These are phyloP conservation scores for Caenorhabditis sp. DNA, from an alignment of 2,888 invertebrate species.

Conservation along the genomic window DNA sequence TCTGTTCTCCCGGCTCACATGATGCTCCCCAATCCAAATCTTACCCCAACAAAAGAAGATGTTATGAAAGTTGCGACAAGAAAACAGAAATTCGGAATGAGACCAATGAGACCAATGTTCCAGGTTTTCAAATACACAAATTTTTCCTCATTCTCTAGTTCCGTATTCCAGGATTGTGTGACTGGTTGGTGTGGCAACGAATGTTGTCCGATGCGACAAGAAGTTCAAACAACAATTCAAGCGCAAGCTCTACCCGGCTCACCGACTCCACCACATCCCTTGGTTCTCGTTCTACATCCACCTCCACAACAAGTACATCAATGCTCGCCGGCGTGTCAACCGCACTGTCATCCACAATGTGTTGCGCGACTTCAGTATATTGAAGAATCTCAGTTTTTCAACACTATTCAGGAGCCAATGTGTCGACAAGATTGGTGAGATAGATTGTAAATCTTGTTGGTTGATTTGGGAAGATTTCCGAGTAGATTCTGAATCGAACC, in stretches of 20 bases:
- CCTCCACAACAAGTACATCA: constrained; percentile 21
- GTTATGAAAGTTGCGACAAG: constrained; percentile 19
- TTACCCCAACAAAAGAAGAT: constrained; percentile 25
- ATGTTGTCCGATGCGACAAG: constrained; percentile 28
- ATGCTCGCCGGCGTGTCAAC: constrained; percentile 45
- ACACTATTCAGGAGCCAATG: constrained; percentile 27
- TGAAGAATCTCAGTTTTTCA: constrained; percentile 23
- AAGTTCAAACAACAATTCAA: constrained; percentile 32
- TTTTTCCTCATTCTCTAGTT: constrained; percentile 12
- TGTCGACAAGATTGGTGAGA: constrained; percentile 45
- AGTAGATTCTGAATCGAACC: too few species aligned
- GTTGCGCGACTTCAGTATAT: constrained; percentile 32
- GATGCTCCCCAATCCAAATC: neutral
- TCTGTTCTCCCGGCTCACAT: constrained; percentile 22
- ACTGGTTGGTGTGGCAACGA: constrained; percentile 38
- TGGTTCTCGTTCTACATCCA: constrained; percentile 42
- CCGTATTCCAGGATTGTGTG: constrained; percentile 5
- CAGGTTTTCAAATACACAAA: neutral
- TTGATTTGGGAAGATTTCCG: too few species aligned
- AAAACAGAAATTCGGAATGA: constrained; percentile 25
- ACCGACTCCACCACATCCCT: constrained; percentile 37
- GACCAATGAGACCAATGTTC: constrained; percentile 1
- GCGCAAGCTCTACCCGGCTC: constrained; percentile 46
- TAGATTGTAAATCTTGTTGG: too few species aligned
- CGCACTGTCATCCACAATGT: constrained; percentile 39